Evolutionary conservation across 2,797 vertebrate genomes (phyloP).

Genomic region (Crocidura indochinensis): DNA sequence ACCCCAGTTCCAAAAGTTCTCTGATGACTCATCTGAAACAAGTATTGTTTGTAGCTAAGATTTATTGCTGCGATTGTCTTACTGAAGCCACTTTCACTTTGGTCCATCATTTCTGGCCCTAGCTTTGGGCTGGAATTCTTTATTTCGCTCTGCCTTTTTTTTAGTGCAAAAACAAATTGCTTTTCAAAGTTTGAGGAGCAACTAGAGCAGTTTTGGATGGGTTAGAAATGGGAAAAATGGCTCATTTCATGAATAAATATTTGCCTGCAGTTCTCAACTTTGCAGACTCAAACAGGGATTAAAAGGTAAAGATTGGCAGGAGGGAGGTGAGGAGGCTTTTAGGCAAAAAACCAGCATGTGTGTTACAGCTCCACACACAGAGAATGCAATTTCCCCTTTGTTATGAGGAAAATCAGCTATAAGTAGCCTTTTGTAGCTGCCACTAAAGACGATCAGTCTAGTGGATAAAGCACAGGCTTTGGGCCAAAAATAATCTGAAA

Average conservation of each 20-base stretch:
- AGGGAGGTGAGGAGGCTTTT: conserved; percentile 75
- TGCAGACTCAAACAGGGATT: conserved; percentile 79
- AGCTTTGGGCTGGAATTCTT: conserved; percentile 34
- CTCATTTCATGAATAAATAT: conserved; percentile 86
- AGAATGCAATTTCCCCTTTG: conserved; percentile 61
- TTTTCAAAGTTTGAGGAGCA: conserved; percentile 79
- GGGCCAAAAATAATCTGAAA: conserved; percentile 63
- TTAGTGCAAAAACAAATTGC: conserved; percentile 69
- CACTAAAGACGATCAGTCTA: background rate
- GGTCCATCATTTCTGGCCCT: background rate
- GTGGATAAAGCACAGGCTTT: conserved; percentile 12
- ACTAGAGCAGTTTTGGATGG: conserved; percentile 71
- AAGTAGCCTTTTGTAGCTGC: conserved; percentile 62
- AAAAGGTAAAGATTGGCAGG: conserved; percentile 82
- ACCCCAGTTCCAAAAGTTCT: background rate
- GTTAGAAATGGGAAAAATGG: conserved; percentile 75
- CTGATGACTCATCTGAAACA: background rate
- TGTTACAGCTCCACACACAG: conserved; percentile 49
- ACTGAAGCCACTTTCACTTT: conserved; percentile 11
- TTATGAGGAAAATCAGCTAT: conserved; percentile 50
- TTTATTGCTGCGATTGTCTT: conserved; percentile 19
- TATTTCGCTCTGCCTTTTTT: conserved; percentile 26
- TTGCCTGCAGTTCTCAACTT: conserved; percentile 73
- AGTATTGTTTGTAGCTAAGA: conserved; percentile 18
- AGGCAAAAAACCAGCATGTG: conserved; percentile 71